phyloP scores from a whole-genome alignment of 2,113 vertebrate species.

The Thymallus thymallus region DNA sequence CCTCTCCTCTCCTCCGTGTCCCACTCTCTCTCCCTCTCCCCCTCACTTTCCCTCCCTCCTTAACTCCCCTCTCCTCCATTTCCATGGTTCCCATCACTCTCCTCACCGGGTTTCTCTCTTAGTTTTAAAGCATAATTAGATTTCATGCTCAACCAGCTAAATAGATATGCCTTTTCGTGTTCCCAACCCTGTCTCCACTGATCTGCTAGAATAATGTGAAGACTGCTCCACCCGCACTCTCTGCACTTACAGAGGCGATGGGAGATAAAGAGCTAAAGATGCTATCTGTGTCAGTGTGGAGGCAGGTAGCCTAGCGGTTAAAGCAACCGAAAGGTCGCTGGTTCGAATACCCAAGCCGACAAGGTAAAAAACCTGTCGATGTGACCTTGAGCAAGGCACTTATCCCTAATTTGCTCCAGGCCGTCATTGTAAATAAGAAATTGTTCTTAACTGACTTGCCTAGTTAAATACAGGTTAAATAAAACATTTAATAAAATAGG shows the following conservation, averaged over 20 bases:
- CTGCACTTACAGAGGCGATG: neutral
- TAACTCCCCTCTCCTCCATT: constrained; percentile 24
- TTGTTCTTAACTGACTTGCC: no score
- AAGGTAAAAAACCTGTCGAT: no score
- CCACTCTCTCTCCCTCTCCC: neutral
- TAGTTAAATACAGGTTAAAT: no score
- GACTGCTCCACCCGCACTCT: constrained; percentile 20
- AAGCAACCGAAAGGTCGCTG: no score
- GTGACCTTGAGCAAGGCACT: no score
- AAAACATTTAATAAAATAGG: no score
- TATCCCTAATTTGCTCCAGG: no score
- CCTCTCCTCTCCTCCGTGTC: no score
- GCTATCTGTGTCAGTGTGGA: neutral
- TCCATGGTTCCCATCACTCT: constrained; percentile 31
- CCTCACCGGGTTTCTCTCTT: constrained; percentile 11
- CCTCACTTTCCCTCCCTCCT: neutral
- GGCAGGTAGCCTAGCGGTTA: no score
- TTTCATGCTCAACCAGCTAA: constrained; percentile 65
- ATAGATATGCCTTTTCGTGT: constrained; percentile 45
- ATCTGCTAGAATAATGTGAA: constrained; percentile 45
- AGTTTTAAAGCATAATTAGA: constrained; percentile 52
- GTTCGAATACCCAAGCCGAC: no score
- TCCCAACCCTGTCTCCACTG: constrained; percentile 38
- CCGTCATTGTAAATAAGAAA: no score
- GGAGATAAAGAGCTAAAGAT: neutral